Evolutionary conservation across 37 sponge, comb jelly and placozoan genomes (phyloP).

Genomic region (Aphrocallistes beatrix): DNA sequence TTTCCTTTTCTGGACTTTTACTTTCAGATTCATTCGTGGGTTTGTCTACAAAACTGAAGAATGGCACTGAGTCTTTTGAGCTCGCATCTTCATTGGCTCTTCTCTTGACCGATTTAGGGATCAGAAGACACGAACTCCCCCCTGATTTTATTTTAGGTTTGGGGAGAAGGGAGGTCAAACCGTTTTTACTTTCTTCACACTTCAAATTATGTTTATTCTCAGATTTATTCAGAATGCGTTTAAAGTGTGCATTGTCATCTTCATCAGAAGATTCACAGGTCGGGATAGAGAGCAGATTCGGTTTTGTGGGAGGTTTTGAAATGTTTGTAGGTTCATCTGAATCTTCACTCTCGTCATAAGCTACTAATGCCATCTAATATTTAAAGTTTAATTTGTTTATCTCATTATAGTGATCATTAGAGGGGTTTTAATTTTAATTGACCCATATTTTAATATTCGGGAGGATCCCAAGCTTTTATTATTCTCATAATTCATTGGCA

Average conservation of each 20-base stretch:
- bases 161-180: neutral
- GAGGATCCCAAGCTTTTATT: too few relatives aligned
- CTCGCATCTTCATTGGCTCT: neutral
- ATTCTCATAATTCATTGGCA: too few relatives aligned
- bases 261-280: neutral
- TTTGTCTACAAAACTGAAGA: slow-evolving; percentile 7
- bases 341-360: neutral
- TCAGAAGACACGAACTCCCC: neutral
- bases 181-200: neutral
- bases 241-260: neutral
- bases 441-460: too few relatives aligned
- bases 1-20: neutral
- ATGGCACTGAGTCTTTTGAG: neutral
- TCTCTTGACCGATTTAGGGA: neutral
- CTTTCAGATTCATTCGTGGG: too few relatives aligned
- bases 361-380: neutral
- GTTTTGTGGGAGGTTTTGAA: neutral
- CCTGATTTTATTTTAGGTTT: neutral
- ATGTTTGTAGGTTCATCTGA: neutral
- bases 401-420: too few relatives aligned
- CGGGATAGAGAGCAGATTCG: neutral
- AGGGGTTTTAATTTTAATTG: too few relatives aligned
- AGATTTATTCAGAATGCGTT: neutral
- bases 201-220: neutral
- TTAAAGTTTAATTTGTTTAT: too few relatives aligned